Evolutionary conservation across 1,140 invertebrate species (phyloP).

Genomic region (Euura lappo): DNA sequence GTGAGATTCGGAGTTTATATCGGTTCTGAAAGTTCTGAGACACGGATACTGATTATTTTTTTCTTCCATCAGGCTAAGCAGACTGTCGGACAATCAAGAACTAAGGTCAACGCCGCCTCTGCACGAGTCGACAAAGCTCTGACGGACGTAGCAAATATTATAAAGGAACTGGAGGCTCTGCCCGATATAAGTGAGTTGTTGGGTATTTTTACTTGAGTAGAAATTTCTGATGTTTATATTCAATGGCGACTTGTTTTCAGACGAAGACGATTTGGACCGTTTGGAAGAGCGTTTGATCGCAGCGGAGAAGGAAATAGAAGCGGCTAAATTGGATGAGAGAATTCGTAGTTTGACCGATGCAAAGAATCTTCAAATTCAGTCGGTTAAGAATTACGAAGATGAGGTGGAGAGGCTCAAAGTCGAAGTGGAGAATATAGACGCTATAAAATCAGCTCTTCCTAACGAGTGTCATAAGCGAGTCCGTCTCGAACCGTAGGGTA

Average conservation of each 20-base stretch:
- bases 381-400: conserved; percentile 82
- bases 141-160: conserved; percentile 79
- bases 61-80: conserved; percentile 63
- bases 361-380: conserved; percentile 76
- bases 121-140: conserved; percentile 83
- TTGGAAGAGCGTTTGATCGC: conserved; percentile 75
- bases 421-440: conserved; percentile 88
- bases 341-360: conserved; percentile 74
- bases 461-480: conserved; percentile 80
- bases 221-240: background rate
- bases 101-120: conserved; percentile 76
- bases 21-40: background rate
- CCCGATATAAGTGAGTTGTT: conserved; percentile 70
- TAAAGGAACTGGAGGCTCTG: conserved; percentile 78
- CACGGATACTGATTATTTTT: conserved; percentile 12
- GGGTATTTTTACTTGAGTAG: background rate
- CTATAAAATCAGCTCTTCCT: conserved; percentile 83
- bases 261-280: conserved; percentile 71
- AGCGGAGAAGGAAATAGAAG: conserved; percentile 76
- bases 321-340: conserved; percentile 78
- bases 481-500: conserved; percentile 64
- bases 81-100: conserved; percentile 88
- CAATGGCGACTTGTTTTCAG: conserved; percentile 45
- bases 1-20: conserved; percentile 68
- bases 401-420: conserved; percentile 74